phyloP scores from a whole-genome alignment of 2,113 vertebrate species.

The Pogona vitticeps region DNA sequence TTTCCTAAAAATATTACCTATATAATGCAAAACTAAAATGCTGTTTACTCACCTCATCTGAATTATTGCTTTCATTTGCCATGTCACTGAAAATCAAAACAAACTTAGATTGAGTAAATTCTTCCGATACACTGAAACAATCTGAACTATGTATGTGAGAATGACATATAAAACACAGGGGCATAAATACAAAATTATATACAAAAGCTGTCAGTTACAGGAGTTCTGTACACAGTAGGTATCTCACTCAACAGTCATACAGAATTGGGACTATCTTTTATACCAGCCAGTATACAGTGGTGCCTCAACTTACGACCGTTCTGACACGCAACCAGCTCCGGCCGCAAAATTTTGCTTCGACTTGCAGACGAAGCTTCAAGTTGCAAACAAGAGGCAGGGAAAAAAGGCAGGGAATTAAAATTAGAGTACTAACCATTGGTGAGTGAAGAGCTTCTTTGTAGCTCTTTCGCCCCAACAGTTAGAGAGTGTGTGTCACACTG shows the following conservation, averaged over 20 bases:
- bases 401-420: too few relatives aligned
- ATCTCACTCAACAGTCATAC: background rate
- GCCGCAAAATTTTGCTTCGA: too few relatives aligned
- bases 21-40: background rate
- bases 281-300: too few relatives aligned
- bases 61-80: constrained; percentile 59
- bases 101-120: constrained; percentile 7
- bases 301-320: too few relatives aligned
- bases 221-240: background rate
- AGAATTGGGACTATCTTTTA: too few relatives aligned
- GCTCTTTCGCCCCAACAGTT: too few relatives aligned
- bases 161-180: background rate
- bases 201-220: background rate
- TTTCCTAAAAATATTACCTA: background rate
- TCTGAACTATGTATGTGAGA: background rate
- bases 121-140: background rate
- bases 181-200: background rate
- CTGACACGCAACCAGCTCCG: too few relatives aligned
- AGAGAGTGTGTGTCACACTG: too few relatives aligned
- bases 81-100: constrained; percentile 69
- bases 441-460: too few relatives aligned
- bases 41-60: constrained; percentile 69
- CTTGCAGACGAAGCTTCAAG: too few relatives aligned
- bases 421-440: too few relatives aligned
- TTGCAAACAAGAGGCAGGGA: too few relatives aligned